A percentile compares a stretch with the other conserved stretches of the same genome.
These are phyloP conservation scores for Beroe forskalii DNA, from an alignment of 37 sponge, comb jelly and placozoan species.

Conservation along the genomic window DNA sequence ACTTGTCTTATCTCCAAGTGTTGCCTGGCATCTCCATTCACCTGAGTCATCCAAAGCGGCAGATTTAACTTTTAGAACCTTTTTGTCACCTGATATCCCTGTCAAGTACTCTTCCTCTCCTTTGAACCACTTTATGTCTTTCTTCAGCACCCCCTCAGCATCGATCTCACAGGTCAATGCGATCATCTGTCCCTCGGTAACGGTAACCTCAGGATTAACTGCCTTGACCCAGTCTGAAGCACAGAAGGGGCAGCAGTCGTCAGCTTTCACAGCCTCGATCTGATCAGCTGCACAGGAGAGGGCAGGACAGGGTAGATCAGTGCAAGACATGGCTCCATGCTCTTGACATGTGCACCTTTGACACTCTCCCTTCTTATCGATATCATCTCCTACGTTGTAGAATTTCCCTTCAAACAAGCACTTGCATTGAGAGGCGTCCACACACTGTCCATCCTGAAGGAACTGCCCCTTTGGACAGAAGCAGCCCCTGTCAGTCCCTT, in stretches of 20 bases:
- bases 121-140: neutral
- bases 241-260: conserved; percentile 43
- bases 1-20: neutral
- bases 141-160: conserved; percentile 25
- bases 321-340: conserved; percentile 1
- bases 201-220: neutral
- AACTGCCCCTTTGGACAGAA: conserved; percentile 1
- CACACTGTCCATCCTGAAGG: conserved; percentile 34
- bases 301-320: neutral
- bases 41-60: neutral
- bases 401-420: conserved; percentile 9
- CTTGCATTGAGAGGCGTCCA: neutral
- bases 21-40: neutral
- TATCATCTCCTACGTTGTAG: conserved; percentile 13
- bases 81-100: neutral
- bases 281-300: neutral
- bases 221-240: neutral
- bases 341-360: conserved; percentile 25
- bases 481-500: neutral
- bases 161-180: neutral
- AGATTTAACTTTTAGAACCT: neutral
- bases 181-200: conserved; percentile 13
- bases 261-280: conserved; percentile 7
- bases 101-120: neutral
- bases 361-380: conserved; percentile 30